Evolutionary conservation across 2,888 invertebrate genomes (phyloP), one percentile per base, ranked within the genome.

Genomic region (Lochmaea crataegi): DNA sequence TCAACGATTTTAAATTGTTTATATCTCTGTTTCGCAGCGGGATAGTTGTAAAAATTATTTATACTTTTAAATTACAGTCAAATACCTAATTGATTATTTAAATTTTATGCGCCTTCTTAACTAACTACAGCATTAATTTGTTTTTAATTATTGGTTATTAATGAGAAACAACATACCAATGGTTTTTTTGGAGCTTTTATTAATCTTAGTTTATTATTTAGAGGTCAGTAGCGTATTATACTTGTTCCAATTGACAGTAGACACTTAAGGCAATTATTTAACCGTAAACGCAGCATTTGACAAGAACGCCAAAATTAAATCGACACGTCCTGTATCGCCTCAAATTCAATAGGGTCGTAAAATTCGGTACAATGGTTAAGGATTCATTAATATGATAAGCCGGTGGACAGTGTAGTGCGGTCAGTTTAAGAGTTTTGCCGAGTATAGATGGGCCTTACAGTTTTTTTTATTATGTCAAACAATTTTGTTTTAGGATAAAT

Each of bases 11-110:
- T 1, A 10, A 53, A 53, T 53, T 53, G 53, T 53, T 16, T 16
- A 53, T 18, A 63, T n/a, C 11, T 38, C 11, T 63, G 61, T 63
- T 63, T 41, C 42, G 9, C 61, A 42, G 61, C 61, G 42, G 61
- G 61, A 42, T 63, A 41, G 5, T 18, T 63, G 60, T 60, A 60
- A 60, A 60, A 60, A 32, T 32, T 63, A 42, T 63, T 63, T 63
- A 63, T 63, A 41, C 61, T 22, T 53, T 32, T 5, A 63, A 12
- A 42, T 63, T 18, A 61, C 16, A 16, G 41, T 41, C 16, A 16
- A 41, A 38, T 32, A 42, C 16, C 41, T 61, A 61, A 41, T 61
- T 38, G 61, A 61, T 42, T 63, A 63, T 63, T 63, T 45, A 63
- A 63, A 63, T 63, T 18, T 41, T 12, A 41, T 42, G 16, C 12